Evolutionary conservation across 2,888 invertebrate species (phyloP), one percentile per base, ranked within the genome.

Genomic region (Amiota communis): DNA sequence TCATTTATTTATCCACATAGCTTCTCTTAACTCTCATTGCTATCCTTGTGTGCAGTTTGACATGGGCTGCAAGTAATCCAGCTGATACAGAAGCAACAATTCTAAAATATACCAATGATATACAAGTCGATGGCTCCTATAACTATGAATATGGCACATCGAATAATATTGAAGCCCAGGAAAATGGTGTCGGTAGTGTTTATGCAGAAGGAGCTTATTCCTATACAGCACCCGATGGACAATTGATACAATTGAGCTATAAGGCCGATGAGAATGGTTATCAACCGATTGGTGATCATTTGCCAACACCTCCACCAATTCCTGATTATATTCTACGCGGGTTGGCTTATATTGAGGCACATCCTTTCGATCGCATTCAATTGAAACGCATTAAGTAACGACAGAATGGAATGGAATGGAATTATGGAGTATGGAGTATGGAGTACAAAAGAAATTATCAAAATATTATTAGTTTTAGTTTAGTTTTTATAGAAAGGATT

Each of bases 101-200:
- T 46, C 73, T 80, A 12, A 83, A 80, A 53, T 86, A 84, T 56
- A 79, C 72, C 13, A 84, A 78, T 46, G 74, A 84, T 68, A 72
- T 87, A 2, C 81, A 83, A 64, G 71, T 75, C 9, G 92, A 92
- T 75, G 86, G 90, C 6, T 79, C 84, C 12, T 93, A 88, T 88
- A 74, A 82, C 0, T 92, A 87, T 83, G 72, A 74, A 2, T 93
- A 86, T 79, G 89, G 91, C 75, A 93, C 93, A 77, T 90, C 89
- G 15, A 93, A 93, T 79, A 92, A 92, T 15, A 93, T 93, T 82
- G 59, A 84, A 0, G 92, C 87, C 23, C 90, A 92, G 78, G 93
- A 93, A 82, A 78, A 79, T 9, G 93, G 93, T 76, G 86, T 83
- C 36, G 88, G 93, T 78, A 91, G 91, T 85, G 91, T 91, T 80